A percentile compares a stretch with the other conserved stretches of the same genome.
These are phyloP conservation scores for Paratrypauchen microcephalus DNA, from an alignment of 2,797 vertebrate genomes.

Conservation along the genomic window DNA sequence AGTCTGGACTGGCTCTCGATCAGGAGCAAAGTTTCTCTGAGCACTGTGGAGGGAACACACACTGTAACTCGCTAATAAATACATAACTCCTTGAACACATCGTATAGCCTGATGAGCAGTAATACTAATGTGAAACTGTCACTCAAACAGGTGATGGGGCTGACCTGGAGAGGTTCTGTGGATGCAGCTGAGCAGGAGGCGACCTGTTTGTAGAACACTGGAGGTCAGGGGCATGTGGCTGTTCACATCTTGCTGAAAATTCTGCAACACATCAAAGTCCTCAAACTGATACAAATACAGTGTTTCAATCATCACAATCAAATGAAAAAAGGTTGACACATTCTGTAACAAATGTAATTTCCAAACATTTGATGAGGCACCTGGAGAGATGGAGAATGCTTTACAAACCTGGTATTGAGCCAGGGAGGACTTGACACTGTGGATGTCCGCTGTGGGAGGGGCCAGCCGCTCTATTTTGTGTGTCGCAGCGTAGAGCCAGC, in stretches of 20 bases:
- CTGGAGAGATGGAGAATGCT: neutral
- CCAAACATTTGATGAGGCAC: neutral
- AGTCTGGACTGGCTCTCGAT: slow-evolving; percentile 81
- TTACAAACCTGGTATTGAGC: slow-evolving; percentile 82
- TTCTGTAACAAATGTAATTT: neutral
- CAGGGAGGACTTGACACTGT: slow-evolving; percentile 77
- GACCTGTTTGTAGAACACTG: slow-evolving; percentile 83
- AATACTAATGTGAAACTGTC: neutral
- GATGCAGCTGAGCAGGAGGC: slow-evolving; percentile 84
- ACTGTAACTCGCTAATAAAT: neutral
- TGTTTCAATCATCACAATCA: neutral
- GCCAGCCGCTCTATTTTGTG: slow-evolving; percentile 73
- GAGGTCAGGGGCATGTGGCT: slow-evolving; percentile 81
- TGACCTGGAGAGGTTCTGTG: slow-evolving; percentile 83
- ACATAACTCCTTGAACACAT: neutral
- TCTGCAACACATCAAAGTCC: slow-evolving; percentile 63
- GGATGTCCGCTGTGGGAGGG: slow-evolving; percentile 61
- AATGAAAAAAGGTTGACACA: neutral
- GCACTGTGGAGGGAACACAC: slow-evolving; percentile 66
- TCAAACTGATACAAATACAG: neutral
- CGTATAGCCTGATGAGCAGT: neutral
- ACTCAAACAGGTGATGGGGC: slow-evolving; percentile 16
- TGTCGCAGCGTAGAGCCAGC: slow-evolving; percentile 79
- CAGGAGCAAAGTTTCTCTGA: slow-evolving; percentile 82
- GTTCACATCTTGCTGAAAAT: slow-evolving; percentile 84